phyloP scores from a whole-genome alignment of 2,888 invertebrate genomes.

The Lydus trimaculatus region DNA sequence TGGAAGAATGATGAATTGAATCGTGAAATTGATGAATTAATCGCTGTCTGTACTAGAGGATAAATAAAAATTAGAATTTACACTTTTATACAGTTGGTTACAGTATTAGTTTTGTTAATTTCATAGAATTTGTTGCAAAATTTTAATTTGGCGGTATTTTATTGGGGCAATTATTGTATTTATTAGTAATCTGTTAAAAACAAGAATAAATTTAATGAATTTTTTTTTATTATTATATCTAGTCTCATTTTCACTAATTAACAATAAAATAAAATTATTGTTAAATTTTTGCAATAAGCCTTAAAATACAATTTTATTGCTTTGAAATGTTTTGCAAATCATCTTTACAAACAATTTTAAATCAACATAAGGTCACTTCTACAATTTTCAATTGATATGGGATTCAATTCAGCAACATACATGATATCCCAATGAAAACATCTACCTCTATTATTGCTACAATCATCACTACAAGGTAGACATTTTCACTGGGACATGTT shows the following conservation, averaged over 20 bases:
- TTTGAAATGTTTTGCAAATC: not conserved
- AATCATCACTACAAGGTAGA: not conserved
- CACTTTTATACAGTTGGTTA: not conserved
- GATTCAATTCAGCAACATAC: not conserved
- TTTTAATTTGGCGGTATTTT: not conserved
- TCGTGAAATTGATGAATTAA: constrained; percentile 63
- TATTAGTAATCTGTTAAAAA: not conserved
- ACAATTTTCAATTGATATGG: not conserved
- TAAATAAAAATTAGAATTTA: not conserved
- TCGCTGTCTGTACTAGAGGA: constrained; percentile 18
- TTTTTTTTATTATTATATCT: not conserved
- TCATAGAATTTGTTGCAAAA: not conserved
- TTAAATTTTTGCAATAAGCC: not conserved
- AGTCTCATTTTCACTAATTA: not conserved
- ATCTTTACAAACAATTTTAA: not conserved
- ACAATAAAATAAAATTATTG: not conserved
- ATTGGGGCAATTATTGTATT: not conserved
- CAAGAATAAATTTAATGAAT: not conserved
- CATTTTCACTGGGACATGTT: not conserved
- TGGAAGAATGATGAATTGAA: constrained; percentile 84
- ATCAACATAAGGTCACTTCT: constrained; percentile 1
- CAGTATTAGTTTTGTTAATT: not conserved
- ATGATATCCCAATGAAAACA: not conserved
- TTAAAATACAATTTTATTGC: not conserved
- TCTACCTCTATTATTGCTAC: no score